Percentiles rank a stretch among this genome's conserved stretches.
These are phyloP conservation scores for Melanocharis versteri DNA, from an alignment of 2,113 vertebrate genomes.

Conservation along the genomic window DNA sequence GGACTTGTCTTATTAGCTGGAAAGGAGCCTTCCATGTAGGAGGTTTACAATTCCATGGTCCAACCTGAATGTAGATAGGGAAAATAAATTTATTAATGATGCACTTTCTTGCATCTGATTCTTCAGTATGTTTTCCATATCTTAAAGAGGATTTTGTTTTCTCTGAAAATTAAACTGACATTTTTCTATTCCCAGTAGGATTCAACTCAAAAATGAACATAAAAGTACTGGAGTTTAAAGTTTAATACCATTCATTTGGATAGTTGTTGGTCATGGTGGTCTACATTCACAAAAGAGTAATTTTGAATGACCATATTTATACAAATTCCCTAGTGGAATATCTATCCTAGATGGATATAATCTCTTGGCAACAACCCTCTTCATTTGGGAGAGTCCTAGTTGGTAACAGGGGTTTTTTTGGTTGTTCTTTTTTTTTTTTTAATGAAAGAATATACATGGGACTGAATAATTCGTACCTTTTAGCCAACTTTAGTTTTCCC, in stretches of 20 bases:
- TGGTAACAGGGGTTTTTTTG: neutral
- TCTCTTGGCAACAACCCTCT: neutral
- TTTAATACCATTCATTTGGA: neutral
- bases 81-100: neutral
- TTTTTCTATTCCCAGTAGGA: neutral
- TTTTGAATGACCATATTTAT: neutral
- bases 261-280: neutral
- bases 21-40: neutral
- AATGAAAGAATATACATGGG: neutral
- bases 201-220: neutral
- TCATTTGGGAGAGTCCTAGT: neutral
- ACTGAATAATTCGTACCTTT: neutral
- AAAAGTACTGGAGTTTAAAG: neutral
- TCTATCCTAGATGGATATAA: neutral
- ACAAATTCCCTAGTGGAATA: neutral
- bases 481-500: neutral
- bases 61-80: neutral
- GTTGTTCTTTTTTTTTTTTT: neutral
- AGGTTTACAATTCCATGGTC: neutral
- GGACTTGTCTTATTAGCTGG: neutral
- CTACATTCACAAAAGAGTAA: fast-evolving
- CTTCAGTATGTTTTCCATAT: neutral
- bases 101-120: neutral
- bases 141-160: neutral
- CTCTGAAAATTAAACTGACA: neutral